Evolutionary conservation across 2,113 vertebrate species (phyloP), one percentile per base, ranked within the genome.

Genomic region (Ceratotherium simum): DNA sequence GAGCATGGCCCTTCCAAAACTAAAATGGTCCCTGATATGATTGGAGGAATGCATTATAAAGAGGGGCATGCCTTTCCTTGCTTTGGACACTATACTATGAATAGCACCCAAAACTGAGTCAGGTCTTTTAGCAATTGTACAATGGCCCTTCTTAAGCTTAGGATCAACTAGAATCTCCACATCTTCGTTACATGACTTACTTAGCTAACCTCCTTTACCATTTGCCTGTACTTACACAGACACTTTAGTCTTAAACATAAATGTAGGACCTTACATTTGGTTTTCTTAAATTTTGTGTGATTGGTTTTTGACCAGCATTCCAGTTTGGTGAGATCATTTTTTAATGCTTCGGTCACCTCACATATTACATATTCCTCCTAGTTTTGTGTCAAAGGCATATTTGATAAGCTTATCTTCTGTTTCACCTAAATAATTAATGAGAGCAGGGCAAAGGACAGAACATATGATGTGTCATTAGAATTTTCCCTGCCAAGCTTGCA

Each of bases 361-460:
- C 54, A 18, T 56, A 90, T 62, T 36, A 78, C 2, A 7, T 62
- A 51, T 73, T 64, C 58, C n/a, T 95, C 69, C 91, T 58, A 95
- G 75, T 21, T 93, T 85, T 92, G 86, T 76, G 82, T 92, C 94
- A 92, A 8, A 39, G 29, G 20, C n/a, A 72, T 67, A 27, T 69
- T 65, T 72, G 73, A 95, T 97, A 94, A 97, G 90, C 56, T 76
- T 96, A 42, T 81, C 51, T 82, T 79, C 51, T 80, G 21, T 92
- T 96, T 95, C 78, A 93, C 48, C 56, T 46, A 90, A 75, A 42
- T 51, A 58, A 54, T 83, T 95, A 97, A 96, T 88, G 83, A 96
- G 33, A 42, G 8, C 36, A 39, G 78, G 82, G 80, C 89, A 93
- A 91, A 96, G 67, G 54, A 97, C 85, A 97, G 36, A 54, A 21